phyloP scores from a whole-genome alignment of 1,140 invertebrate genomes.

The Hesperophylax magnus region DNA sequence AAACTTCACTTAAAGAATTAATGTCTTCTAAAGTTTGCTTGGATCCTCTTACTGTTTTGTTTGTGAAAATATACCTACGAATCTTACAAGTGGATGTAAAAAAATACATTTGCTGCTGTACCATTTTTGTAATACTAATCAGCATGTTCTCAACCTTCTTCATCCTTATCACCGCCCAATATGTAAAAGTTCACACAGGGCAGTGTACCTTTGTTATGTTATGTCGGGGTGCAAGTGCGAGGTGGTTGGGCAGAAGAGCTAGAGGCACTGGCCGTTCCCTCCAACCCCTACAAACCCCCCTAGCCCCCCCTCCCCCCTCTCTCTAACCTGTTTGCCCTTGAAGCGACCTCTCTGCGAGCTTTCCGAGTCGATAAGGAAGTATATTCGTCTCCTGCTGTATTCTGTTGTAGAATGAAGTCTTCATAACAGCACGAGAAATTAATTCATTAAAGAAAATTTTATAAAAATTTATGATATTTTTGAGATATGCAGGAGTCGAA shows the following conservation, averaged over 20 bases:
- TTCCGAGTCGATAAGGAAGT: slow-evolving; percentile 32
- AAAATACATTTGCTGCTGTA: too few relatives aligned
- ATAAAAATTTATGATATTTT: too few relatives aligned
- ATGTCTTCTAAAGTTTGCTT: too few relatives aligned
- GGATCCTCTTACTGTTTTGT: too few relatives aligned
- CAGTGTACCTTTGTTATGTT: slow-evolving; percentile 34
- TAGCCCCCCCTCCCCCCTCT: background rate
- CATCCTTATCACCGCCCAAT: too few relatives aligned
- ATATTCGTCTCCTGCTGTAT: background rate
- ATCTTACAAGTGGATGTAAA: too few relatives aligned
- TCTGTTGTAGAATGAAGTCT: background rate
- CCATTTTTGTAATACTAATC: too few relatives aligned
- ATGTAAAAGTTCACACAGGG: slow-evolving; percentile 17
- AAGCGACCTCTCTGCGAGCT: slow-evolving; percentile 39
- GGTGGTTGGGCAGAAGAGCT: background rate
- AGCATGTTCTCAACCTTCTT: too few relatives aligned
- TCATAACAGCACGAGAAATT: background rate
- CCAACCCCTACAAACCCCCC: background rate
- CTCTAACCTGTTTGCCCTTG: slow-evolving; percentile 37
- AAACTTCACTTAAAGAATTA: too few relatives aligned
- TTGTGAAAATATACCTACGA: too few relatives aligned
- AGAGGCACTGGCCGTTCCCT: background rate
- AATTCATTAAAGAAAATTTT: too few relatives aligned
- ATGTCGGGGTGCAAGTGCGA: background rate
- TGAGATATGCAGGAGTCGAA: too few relatives aligned